These are phyloP conservation scores for Gobiocypris rarus DNA, from an alignment of 2,113 vertebrate genomes.

Conservation along the genomic window DNA sequence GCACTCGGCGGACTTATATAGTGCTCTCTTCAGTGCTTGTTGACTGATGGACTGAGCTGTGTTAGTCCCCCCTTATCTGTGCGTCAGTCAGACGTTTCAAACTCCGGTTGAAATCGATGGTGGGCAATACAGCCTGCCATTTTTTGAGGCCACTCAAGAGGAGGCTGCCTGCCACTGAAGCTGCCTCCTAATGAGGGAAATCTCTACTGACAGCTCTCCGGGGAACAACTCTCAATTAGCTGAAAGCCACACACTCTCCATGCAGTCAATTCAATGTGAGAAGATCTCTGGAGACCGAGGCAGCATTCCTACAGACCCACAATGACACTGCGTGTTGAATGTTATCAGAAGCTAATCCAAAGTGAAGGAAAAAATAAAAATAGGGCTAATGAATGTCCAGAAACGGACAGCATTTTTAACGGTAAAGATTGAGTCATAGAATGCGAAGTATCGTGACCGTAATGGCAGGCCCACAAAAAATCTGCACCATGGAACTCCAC, in stretches of 20 bases:
- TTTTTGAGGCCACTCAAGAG: constrained; percentile 41
- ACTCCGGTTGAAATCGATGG: constrained; percentile 53
- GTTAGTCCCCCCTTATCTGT: constrained; percentile 44
- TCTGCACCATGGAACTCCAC: not conserved
- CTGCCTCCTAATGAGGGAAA: constrained; percentile 60
- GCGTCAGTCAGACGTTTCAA: constrained; percentile 47
- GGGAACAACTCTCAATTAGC: constrained; percentile 61
- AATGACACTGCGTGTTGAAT: not conserved
- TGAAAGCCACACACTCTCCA: constrained; percentile 52
- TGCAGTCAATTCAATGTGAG: constrained; percentile 31
- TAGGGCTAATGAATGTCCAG: constrained; percentile 12
- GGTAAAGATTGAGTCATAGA: not conserved
- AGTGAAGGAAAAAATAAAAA: constrained; percentile 8
- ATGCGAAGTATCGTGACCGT: not conserved
- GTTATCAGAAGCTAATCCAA: not conserved
- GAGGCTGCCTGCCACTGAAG: constrained; percentile 47
- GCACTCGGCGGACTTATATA: constrained; percentile 31
- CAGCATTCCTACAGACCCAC: not conserved
- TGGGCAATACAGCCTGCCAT: constrained; percentile 20
- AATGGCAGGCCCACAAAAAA: not conserved
- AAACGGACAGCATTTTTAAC: not conserved
- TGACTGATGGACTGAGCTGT: constrained; percentile 52
- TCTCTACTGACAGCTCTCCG: constrained; percentile 51
- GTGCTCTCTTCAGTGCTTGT: constrained; percentile 2
- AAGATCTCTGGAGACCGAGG: not conserved